Percentiles rank a stretch among this genome's conserved stretches.
Conservation (phyloP, 2,113 vertebrate genomes). For the Sinocyclocheilus grahami region DNA sequence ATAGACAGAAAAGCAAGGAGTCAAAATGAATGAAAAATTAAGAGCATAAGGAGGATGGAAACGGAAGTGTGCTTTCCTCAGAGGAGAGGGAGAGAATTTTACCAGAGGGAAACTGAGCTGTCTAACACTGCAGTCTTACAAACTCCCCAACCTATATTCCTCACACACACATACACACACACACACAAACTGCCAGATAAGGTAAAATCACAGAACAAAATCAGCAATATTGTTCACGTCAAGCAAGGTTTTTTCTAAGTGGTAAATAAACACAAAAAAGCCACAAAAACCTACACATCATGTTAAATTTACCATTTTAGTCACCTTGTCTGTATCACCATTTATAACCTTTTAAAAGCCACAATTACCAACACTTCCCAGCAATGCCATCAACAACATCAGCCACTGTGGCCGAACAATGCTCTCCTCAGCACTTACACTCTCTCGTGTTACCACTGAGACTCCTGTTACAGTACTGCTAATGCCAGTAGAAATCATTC, state of each 20-base stretch:
- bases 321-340: background rate
- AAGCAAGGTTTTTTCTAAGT: background rate
- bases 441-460: slow-evolving; percentile 26
- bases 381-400: slow-evolving; percentile 5
- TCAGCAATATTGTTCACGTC: background rate
- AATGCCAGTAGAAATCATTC: slow-evolving; percentile 49
- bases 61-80: background rate
- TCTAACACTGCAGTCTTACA: slow-evolving; percentile 43
- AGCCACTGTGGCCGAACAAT: background rate
- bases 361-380: background rate
- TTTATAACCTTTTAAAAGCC: slow-evolving; percentile 24
- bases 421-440: slow-evolving; percentile 21
- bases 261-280: slow-evolving; percentile 18
- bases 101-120: slow-evolving; percentile 56
- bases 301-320: slow-evolving; percentile 6
- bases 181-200: slow-evolving; percentile 4
- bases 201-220: background rate
- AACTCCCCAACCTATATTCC: slow-evolving; percentile 34
- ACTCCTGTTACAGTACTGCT: slow-evolving; percentile 35
- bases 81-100: slow-evolving; percentile 22
- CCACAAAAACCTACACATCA: background rate
- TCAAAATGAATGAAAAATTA: slow-evolving; percentile 37
- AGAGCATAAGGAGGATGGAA: slow-evolving; percentile 49
- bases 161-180: background rate
- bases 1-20: slow-evolving; percentile 1